Conservation (phyloP, 2,888 invertebrate genomes). For the Adelphocoris suturalis region DNA sequence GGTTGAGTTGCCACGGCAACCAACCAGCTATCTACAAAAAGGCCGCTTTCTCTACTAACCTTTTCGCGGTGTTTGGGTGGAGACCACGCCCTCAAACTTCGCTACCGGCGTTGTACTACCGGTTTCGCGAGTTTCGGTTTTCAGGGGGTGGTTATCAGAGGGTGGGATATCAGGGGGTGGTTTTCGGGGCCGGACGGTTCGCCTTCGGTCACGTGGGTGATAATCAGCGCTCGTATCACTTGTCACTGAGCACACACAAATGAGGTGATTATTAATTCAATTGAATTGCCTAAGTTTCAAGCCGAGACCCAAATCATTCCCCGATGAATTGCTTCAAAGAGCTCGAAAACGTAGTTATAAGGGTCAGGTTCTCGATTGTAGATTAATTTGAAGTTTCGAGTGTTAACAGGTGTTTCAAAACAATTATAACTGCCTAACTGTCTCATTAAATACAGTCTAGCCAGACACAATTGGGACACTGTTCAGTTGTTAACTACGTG, state of each 20-base stretch:
- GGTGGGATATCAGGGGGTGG: neutral
- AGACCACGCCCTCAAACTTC: constrained; percentile 67
- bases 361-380: neutral
- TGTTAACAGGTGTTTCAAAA: constrained; percentile 15
- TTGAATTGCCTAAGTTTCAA: neutral
- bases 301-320: neutral
- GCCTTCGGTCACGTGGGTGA: constrained; percentile 44
- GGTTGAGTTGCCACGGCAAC: constrained; percentile 68
- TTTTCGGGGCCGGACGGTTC: neutral
- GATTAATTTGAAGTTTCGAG: neutral
- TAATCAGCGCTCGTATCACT: constrained; percentile 48
- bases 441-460: too few relatives aligned
- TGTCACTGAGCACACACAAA: neutral
- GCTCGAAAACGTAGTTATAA: constrained; percentile 3
- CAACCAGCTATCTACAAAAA: constrained; percentile 68
- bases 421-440: neutral
- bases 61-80: neutral
- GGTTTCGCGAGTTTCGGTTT: constrained; percentile 1
- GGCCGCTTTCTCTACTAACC: constrained; percentile 68
- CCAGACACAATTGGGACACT: too few relatives aligned
- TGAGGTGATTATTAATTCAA: neutral
- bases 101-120: constrained; percentile 57
- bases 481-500: too few relatives aligned
- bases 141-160: neutral
- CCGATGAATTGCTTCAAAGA: neutral